A percentile compares a stretch with the other conserved stretches of the same genome.
Conservation (phyloP, 2,113 vertebrate species). For the Phocoena phocoena region DNA sequence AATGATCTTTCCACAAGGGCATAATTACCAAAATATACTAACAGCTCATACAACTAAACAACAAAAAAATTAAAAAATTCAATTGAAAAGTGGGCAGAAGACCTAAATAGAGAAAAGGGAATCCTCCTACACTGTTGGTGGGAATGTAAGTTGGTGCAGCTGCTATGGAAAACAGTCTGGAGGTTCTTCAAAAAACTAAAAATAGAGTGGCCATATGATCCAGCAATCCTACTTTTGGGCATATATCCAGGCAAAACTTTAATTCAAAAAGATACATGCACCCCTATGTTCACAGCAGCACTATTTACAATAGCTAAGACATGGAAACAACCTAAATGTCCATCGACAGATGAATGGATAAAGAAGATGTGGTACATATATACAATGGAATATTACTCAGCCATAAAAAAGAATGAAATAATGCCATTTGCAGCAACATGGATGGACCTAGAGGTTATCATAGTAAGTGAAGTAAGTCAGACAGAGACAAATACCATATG, state of each 20-base stretch:
- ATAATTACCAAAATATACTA: background rate
- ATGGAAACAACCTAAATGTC: background rate
- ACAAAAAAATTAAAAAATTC: background rate
- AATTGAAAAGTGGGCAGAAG: background rate
- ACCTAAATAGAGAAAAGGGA: background rate
- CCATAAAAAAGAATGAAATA: too few species aligned
- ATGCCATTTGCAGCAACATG: background rate
- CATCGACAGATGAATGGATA: background rate
- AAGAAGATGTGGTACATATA: background rate
- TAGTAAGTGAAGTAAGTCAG: background rate
- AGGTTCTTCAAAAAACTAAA: background rate
- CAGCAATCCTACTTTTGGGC: background rate
- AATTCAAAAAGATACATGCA: background rate
- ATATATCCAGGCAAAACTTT: background rate
- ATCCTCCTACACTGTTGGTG: background rate
- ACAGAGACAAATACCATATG: background rate
- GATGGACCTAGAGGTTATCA: background rate
- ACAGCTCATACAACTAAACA: background rate
- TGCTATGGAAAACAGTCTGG: background rate
- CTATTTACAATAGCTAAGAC: background rate
- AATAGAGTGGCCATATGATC: background rate
- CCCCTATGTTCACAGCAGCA: background rate
- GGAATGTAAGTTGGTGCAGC: background rate
- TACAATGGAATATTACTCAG: background rate
- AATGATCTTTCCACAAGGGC: background rate